Conservation (phyloP, 2,797 vertebrate species). For the Cynopterus sphinx region DNA sequence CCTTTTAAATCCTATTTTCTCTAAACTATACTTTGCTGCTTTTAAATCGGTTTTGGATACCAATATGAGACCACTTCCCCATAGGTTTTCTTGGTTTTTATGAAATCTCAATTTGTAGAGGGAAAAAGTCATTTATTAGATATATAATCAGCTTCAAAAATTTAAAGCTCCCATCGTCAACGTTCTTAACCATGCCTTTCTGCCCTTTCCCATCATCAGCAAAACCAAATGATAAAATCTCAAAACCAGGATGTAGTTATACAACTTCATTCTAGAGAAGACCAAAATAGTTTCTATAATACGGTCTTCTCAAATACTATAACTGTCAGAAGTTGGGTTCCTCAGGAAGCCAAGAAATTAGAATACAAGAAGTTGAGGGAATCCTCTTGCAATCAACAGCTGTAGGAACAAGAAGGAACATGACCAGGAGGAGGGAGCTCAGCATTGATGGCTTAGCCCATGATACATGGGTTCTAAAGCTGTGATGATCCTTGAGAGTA, state of each 20-base stretch:
- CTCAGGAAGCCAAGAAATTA: not conserved
- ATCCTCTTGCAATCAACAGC: not conserved
- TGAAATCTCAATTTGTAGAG: not conserved
- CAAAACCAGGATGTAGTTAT: not conserved
- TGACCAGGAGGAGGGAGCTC: not conserved
- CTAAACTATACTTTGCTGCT: not conserved
- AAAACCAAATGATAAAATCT: not conserved
- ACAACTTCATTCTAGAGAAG: not conserved
- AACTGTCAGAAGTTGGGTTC: not conserved
- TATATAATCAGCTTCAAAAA: not conserved
- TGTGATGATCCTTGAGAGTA: not conserved
- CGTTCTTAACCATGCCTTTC: not conserved
- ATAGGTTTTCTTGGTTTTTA: constrained; percentile 1
- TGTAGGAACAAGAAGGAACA: not conserved
- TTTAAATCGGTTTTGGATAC: constrained; percentile 37
- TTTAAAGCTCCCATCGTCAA: not conserved
- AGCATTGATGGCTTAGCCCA: not conserved
- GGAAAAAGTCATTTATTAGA: not conserved
- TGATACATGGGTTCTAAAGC: not conserved
- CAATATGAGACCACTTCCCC: not conserved
- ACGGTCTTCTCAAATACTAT: not conserved
- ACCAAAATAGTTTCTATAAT: not conserved
- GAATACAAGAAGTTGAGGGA: not conserved
- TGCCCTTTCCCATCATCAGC: not conserved
- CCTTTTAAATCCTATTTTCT: not conserved